phyloP scores from a whole-genome alignment of 2,888 invertebrate species.

The Dryomyza anilis region DNA sequence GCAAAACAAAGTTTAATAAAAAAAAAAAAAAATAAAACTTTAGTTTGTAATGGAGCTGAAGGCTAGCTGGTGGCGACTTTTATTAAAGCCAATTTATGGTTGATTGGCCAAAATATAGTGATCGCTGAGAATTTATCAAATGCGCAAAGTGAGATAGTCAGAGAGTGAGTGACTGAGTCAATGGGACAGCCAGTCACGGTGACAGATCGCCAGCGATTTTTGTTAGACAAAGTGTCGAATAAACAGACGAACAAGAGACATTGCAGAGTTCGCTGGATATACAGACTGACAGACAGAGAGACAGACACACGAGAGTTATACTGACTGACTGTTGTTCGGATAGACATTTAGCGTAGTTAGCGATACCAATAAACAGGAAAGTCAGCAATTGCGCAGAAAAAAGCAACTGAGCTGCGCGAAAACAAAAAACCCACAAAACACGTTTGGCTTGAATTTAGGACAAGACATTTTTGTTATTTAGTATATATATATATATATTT shows the following conservation, averaged over 20 bases:
- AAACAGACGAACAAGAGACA: too few species aligned
- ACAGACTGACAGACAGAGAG: too few species aligned
- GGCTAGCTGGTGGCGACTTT: not conserved
- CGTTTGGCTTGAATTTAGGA: constrained; percentile 29
- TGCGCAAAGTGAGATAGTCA: too few species aligned
- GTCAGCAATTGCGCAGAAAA: constrained; percentile 8
- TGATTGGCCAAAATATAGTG: constrained; percentile 9
- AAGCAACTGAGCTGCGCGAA: too few species aligned
- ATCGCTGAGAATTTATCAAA: not conserved
- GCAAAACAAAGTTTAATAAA: too few species aligned
- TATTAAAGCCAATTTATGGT: constrained; percentile 6
- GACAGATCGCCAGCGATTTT: not conserved
- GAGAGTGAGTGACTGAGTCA: too few species aligned
- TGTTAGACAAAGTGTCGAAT: not conserved
- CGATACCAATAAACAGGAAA: constrained; percentile 14
- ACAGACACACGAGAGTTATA: too few species aligned
- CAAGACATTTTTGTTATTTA: constrained; percentile 20
- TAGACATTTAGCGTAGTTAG: not conserved
- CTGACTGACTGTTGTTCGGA: not conserved
- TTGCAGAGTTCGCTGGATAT: too few species aligned
- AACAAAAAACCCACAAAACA: constrained; percentile 3
- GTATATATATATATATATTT: too few species aligned
- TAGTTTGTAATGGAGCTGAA: not conserved
- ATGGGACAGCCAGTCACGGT: too few species aligned
- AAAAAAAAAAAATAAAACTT: too few species aligned